Base-by-base conservation (phyloP, 2,797 vertebrate species). In the Huso huso region DNA sequence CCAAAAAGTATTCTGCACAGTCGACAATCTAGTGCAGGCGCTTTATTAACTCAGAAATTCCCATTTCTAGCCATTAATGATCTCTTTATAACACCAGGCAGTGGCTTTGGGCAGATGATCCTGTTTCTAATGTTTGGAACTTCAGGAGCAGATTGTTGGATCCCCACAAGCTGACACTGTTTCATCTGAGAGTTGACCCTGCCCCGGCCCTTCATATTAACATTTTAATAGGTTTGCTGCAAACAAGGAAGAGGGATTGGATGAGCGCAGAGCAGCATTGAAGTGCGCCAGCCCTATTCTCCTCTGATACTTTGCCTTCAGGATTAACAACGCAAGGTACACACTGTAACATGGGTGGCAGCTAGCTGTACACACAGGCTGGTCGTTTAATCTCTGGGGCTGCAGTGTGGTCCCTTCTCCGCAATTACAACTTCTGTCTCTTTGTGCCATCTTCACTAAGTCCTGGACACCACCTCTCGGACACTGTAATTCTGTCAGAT, bases 401-500 rank as follows among this genome's bases (percentile, higher is more conserved):
- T 67, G 48, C 68, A 66, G 63, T 67, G 53, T 23, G 49, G 62
- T 66, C 68, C 78, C 37, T 37, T 75, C 79, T 79, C 73, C 67
- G 61, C 72, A 69, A 75, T 85, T 79, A 84, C 76, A 74, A 64
- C 70, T 78, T 87, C 86, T 83, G 85, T 88, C 79, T 79, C 81
- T 72, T 77, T 75, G 76, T 81, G 80, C 81, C 68, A 10, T 66
- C 62, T 61, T 73, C 53, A 79, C 79, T 82, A 75, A 79, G 75
- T 81, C 75, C 77, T 77, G 76, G 72, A 80, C 83, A 70, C 49
- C 51, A 50, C 82, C 85, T 83, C 87, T 90, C 83, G 78, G 89
- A 82, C 77, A 73, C 62, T 73, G 81, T 75, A 73, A 64, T 77
- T 82, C 80, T 75, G 76, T 75, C 62, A 80, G 75, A 79, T 83